These are phyloP conservation scores for Anagrus nilaparvatae DNA, from an alignment of 1,140 invertebrate species.

Conservation along the genomic window DNA sequence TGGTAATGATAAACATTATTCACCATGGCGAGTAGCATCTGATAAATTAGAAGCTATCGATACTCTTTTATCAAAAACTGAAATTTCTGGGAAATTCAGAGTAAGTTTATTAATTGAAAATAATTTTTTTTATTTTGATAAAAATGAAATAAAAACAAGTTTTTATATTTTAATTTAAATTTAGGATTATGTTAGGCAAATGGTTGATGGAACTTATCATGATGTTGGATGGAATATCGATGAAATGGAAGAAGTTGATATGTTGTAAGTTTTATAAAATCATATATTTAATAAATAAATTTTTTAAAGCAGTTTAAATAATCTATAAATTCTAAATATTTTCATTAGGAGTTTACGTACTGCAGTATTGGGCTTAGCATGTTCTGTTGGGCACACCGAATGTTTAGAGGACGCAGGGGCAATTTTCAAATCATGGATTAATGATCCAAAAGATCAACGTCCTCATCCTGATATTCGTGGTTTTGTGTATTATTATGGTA, in stretches of 20 bases:
- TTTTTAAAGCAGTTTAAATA: not conserved
- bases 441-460: conserved; percentile 28
- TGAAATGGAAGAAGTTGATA: conserved; percentile 43
- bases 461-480: conserved; percentile 58
- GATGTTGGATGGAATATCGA: conserved; percentile 49
- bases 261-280: conserved; percentile 41
- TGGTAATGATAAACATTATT: conserved; percentile 52
- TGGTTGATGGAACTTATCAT: conserved; percentile 42
- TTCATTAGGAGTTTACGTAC: conserved; percentile 45
- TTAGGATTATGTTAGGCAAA: conserved; percentile 41
- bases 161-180: conserved; percentile 12
- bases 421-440: conserved; percentile 52
- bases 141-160: conserved; percentile 9
- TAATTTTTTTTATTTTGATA: conserved; percentile 18
- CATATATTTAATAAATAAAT: not conserved
- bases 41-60: conserved; percentile 45
- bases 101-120: conserved; percentile 31
- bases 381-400: conserved; percentile 44
- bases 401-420: conserved; percentile 46
- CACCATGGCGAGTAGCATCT: conserved; percentile 62
- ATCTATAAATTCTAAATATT: not conserved
- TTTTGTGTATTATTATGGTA: conserved; percentile 59
- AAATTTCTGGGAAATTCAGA: conserved; percentile 48
- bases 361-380: conserved; percentile 49
- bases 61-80: conserved; percentile 48